Percentiles rank a stretch among this genome's conserved stretches.
Evolutionary conservation across 2,113 vertebrate species (phyloP).

Genomic region (Neotragus pygmaeus): DNA sequence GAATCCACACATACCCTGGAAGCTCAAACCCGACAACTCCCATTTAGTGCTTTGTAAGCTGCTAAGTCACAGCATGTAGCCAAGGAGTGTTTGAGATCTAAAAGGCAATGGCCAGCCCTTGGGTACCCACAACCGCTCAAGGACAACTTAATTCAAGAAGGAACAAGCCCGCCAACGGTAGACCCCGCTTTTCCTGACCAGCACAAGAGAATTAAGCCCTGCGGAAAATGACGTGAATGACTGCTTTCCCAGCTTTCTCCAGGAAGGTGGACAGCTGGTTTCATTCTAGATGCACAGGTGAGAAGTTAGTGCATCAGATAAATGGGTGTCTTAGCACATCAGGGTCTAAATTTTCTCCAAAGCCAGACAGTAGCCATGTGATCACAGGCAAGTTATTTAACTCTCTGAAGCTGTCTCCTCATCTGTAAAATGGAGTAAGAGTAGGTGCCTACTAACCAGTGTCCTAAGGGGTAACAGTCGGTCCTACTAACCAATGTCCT

Average conservation of each 20-base stretch:
- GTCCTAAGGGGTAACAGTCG: background rate
- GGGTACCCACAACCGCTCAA: rapidly evolving
- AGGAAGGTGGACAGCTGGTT: background rate
- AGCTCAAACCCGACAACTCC: background rate
- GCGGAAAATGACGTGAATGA: rapidly evolving
- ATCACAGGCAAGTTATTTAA: background rate
- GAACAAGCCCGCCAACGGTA: rapidly evolving
- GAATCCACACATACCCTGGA: background rate
- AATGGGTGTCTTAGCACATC: rapidly evolving
- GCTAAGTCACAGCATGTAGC: rapidly evolving
- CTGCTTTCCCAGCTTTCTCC: background rate
- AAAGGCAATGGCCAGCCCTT: background rate
- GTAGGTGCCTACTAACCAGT: background rate
- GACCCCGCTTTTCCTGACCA: background rate
- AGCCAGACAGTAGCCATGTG: background rate
- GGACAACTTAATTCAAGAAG: too few relatives aligned
- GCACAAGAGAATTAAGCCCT: background rate
- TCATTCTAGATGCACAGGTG: background rate
- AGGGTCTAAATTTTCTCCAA: background rate
- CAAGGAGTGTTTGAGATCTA: background rate
- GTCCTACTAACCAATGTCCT: background rate
- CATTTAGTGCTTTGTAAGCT: background rate
- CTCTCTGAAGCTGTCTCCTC: background rate
- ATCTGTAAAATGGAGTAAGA: background rate
- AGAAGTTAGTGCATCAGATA: background rate